phyloP scores from a whole-genome alignment of 2,797 vertebrate species.

The Rhinoraja longicauda region DNA sequence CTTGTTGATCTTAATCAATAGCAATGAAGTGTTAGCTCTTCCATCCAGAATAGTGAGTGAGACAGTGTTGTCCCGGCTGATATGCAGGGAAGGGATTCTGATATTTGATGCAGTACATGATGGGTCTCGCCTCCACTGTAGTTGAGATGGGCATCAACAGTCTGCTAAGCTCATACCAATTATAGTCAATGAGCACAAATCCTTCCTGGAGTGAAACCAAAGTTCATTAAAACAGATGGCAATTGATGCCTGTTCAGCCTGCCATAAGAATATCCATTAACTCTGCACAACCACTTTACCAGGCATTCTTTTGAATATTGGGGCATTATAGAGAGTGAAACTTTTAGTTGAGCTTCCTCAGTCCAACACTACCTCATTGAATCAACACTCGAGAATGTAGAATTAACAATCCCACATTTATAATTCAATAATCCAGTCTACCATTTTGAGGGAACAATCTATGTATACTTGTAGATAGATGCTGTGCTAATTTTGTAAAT shows the following conservation, averaged over 20 bases:
- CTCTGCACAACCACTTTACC: neutral
- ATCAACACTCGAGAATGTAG: neutral
- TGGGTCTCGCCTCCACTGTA: neutral
- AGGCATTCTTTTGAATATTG: neutral
- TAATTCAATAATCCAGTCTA: neutral
- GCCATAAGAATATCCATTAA: too few species aligned
- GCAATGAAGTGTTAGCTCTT: neutral
- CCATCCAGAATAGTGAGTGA: neutral
- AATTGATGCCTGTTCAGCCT: neutral
- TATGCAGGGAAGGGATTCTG: neutral
- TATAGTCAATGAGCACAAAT: neutral
- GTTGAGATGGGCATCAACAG: neutral
- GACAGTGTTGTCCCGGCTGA: neutral
- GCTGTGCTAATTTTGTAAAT: too few species aligned
- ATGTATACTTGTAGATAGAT: too few species aligned
- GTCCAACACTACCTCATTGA: neutral
- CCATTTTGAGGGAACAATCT: too few species aligned
- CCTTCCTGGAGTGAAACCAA: neutral
- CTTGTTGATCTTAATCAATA: neutral
- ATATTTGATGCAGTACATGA: neutral
- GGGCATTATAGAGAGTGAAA: neutral
- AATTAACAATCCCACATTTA: neutral
- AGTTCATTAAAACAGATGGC: neutral
- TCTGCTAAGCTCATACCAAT: neutral
- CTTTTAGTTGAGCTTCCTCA: neutral